A percentile compares a stretch with the other conserved stretches of the same genome.
These are phyloP conservation scores for Trichacis sp. DNA, from an alignment of 2,888 invertebrate genomes.

Conservation along the genomic window DNA sequence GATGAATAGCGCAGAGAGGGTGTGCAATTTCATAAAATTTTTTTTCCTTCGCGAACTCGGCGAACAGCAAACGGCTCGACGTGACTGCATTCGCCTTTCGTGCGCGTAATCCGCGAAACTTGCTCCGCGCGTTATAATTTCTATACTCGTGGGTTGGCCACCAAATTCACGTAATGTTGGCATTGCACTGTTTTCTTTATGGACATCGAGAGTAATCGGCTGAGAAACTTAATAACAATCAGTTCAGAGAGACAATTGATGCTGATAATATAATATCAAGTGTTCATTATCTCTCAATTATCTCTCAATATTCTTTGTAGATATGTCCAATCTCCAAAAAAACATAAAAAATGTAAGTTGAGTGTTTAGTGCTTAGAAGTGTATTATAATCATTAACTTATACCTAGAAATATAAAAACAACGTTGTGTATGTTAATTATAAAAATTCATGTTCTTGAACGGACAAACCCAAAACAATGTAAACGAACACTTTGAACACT, in stretches of 20 bases:
- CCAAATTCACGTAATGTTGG: slow-evolving; percentile 33
- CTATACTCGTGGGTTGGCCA: slow-evolving; percentile 28
- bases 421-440: too few species aligned
- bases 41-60: slow-evolving; percentile 17
- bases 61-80: slow-evolving; percentile 18
- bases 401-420: too few species aligned
- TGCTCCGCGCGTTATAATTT: slow-evolving; percentile 29
- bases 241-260: not conserved
- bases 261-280: not conserved
- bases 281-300: too few species aligned
- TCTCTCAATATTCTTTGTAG: too few species aligned
- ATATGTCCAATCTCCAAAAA: too few species aligned
- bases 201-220: not conserved
- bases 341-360: too few species aligned
- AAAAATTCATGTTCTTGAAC: too few species aligned
- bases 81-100: slow-evolving; percentile 28
- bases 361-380: too few species aligned
- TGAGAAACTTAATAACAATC: not conserved
- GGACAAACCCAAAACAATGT: too few species aligned
- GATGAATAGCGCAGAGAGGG: slow-evolving; percentile 20
- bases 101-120: slow-evolving; percentile 32
- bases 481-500: too few species aligned
- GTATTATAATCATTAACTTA: too few species aligned
- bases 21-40: slow-evolving; percentile 28
- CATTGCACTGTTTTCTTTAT: slow-evolving; percentile 14